Evolutionary conservation across 2,113 vertebrate species (phyloP), one percentile per base, ranked within the genome.

Genomic region (Scytalopus superciliaris): DNA sequence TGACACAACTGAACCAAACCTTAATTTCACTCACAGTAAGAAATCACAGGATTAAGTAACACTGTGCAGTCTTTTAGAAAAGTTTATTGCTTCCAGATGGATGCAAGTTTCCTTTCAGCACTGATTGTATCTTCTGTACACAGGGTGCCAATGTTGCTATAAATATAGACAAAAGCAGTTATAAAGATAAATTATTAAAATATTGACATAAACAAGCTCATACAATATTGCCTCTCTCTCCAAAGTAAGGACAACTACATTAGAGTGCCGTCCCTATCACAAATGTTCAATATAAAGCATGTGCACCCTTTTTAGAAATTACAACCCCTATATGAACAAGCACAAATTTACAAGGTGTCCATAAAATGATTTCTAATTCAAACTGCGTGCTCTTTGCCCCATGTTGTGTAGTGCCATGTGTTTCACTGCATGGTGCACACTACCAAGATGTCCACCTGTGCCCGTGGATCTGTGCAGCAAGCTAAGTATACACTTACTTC

Each of bases 31-130:
- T 98, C 98, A 98, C 98, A 98, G 98, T 98, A 96, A 98, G 98
- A 98, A 98, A 98, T 97, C 97, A 96, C 97, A 98, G 98, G 98
- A 98, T 98, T 98, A 98, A 98, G 98, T 98, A 98, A 98, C 98
- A 98, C 97, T 98, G 98, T 98, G 98, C 98, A 98, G 98, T 98
- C 98, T 98, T 98, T 98, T 97, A 98, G 98, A 99, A 98, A 98
- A 99, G 97, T 98, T 98, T 98, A 98, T 98, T 98, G 98, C 98
- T 98, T 98, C 98, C 98, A 98, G 98, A 98, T 98, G 98, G 98
- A 98, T 98, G 98, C 97, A 98, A 98, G 98, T 98, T 98, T 98
- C 98, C 98, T 98, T 98, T 98, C 98, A 98, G 97, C 96, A 96
- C 94, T 97, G 96, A 98, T 97, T 98, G 97, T 95, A 97, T 98